phyloP scores from a whole-genome alignment of 2,797 vertebrate species.

The Pseudopleuronectes americanus region DNA sequence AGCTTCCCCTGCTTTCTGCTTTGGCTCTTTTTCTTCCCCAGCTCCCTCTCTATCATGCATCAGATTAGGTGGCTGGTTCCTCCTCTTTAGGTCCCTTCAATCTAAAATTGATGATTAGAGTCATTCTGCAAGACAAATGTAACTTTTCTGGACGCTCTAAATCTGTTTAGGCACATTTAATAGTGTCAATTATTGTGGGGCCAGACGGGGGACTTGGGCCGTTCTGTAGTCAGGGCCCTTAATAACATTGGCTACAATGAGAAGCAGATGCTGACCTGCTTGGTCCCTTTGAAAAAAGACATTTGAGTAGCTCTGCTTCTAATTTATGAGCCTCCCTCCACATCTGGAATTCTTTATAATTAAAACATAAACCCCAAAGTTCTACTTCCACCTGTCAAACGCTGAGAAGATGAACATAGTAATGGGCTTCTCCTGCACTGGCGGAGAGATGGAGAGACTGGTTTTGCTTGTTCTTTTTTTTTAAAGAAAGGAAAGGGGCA shows the following conservation, averaged over 20 bases:
- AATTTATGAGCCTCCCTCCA: constrained; percentile 94
- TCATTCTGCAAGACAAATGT: constrained; percentile 97
- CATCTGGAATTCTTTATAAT: constrained; percentile 99
- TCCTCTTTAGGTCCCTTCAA: constrained; percentile 75
- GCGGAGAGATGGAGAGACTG: constrained; percentile 72
- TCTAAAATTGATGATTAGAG: constrained; percentile 93
- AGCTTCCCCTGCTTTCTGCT: constrained; percentile 39
- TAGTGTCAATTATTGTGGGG: constrained; percentile 98
- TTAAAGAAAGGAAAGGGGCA: constrained; percentile 35
- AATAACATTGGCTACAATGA: constrained; percentile 98
- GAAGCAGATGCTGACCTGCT: constrained; percentile 98
- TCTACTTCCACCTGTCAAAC: constrained; percentile 99
- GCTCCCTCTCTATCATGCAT: constrained; percentile 58
- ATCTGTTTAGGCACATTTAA: constrained; percentile 98
- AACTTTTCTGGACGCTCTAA: constrained; percentile 96
- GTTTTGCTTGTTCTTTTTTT: constrained; percentile 60
- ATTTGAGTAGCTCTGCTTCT: constrained; percentile 97
- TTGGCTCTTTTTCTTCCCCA: constrained; percentile 50
- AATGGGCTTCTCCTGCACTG: constrained; percentile 93
- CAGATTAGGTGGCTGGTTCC: constrained; percentile 70
- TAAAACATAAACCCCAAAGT: constrained; percentile 98
- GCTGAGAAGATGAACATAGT: constrained; percentile 98
- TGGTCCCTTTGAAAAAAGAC: constrained; percentile 97
- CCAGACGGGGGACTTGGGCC: constrained; percentile 90
- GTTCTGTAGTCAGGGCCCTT: constrained; percentile 97